These are phyloP conservation scores for Drosophila parabipectinata DNA, from an alignment of 1,140 invertebrate species.

Conservation along the genomic window DNA sequence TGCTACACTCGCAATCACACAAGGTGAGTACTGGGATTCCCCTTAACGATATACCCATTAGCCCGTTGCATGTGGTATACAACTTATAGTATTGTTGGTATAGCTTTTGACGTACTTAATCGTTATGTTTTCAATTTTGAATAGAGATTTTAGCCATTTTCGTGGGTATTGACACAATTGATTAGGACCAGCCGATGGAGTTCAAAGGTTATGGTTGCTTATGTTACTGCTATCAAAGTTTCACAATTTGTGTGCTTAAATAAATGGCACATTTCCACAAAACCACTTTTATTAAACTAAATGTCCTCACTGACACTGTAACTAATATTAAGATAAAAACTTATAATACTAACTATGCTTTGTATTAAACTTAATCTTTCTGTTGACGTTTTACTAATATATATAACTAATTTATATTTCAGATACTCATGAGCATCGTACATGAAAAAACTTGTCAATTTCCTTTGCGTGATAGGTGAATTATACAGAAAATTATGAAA, in stretches of 20 bases:
- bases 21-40: constrained; percentile 84
- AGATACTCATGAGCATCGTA: constrained; percentile 84
- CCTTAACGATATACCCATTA: not conserved
- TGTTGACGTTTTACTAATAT: too few relatives aligned
- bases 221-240: constrained; percentile 4
- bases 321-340: too few relatives aligned
- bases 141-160: constrained; percentile 80
- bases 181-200: constrained; percentile 53
- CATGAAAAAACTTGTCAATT: constrained; percentile 84
- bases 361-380: not conserved
- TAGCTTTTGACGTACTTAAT: constrained; percentile 27
- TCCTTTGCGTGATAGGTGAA: constrained; percentile 84
- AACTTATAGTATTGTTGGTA: constrained; percentile 18
- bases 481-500: constrained; percentile 60
- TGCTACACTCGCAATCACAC: constrained; percentile 84
- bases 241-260: not conserved
- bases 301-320: not conserved
- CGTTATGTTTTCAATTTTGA: constrained; percentile 50
- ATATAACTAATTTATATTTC: constrained; percentile 37
- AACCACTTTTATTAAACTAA: not conserved
- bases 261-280: not conserved
- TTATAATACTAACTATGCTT: not conserved
- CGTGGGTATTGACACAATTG: constrained; percentile 77
- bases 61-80: constrained; percentile 24
- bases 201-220: constrained; percentile 51